Evolutionary conservation across 2,113 vertebrate genomes (phyloP), one percentile per base, ranked within the genome.

Genomic region (Phaethon lepturus): DNA sequence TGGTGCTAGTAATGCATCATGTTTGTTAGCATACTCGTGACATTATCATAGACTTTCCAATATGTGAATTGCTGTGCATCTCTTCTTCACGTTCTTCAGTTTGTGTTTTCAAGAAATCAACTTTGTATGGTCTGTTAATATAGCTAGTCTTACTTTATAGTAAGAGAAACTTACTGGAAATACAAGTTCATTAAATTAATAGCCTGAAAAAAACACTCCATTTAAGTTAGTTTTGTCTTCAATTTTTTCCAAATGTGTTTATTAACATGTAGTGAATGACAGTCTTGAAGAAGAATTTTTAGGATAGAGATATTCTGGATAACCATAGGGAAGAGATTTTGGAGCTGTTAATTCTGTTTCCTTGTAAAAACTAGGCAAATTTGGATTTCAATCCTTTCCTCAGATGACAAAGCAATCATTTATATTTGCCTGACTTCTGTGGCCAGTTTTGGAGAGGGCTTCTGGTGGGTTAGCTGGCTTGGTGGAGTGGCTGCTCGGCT

Each of bases 61-160:
- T 59, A 42, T 53, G 47, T 44, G 23, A 44, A 40, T 66, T 80
- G 13, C n/a, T 92, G 35, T 53, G 28, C 23, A 31, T 60, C 72
- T 94, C 90, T 76, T 74, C n/a, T 63, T 55, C 14, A 4, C 66
- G 28, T 49, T 89, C 42, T 68, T 80, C 18, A 35, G 3, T 53
- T 59, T 86, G 63, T 95, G 67, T 96, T 97, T 73, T 81, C 50
- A 56, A 88, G 35, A 81, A 95, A 96, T 50, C 47, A 59, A 24
- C 53, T 59, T 79, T 47, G 7, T 80, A 81, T 35, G 38, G 29
- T 83, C 68, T 91, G 40, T 81, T 95, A 90, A 78, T 94, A 25
- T 67, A 96, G 84, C 86, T 93, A 88, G 71, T 58, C 10, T 95
- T 91, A 69, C 55, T 95, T 97, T 93, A 85, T 83, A 88, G 45